Conservation (phyloP, 2,888 invertebrate species). For the Tinea pellionella region DNA sequence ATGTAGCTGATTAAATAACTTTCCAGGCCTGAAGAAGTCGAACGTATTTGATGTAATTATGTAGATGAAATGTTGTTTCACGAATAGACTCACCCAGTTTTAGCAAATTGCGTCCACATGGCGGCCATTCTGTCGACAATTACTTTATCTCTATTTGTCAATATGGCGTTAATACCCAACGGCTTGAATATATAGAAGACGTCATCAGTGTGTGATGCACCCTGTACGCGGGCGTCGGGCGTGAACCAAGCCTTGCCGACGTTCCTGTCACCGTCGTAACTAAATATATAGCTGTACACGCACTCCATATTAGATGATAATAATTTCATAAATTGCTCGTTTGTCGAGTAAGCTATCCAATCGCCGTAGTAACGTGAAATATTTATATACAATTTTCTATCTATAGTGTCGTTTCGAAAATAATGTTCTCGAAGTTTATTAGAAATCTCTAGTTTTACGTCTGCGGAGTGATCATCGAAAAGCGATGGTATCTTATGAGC, state of each 20-base stretch:
- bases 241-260: slow-evolving; percentile 38
- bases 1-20: too few species aligned
- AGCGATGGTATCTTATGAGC: slow-evolving; percentile 41
- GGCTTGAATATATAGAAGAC: slow-evolving; percentile 57
- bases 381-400: slow-evolving; percentile 25
- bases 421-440: slow-evolving; percentile 38
- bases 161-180: slow-evolving; percentile 29
- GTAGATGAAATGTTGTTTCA: too few species aligned
- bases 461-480: slow-evolving; percentile 42
- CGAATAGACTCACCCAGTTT: slow-evolving; percentile 34
- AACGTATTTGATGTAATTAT: too few species aligned
- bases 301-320: slow-evolving; percentile 36
- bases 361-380: slow-evolving; percentile 44
- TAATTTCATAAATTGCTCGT: slow-evolving; percentile 37
- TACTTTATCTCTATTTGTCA: slow-evolving; percentile 31
- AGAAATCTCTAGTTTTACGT: slow-evolving; percentile 33
- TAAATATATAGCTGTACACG: slow-evolving; percentile 47
- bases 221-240: slow-evolving; percentile 21
- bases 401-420: slow-evolving; percentile 32
- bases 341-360: slow-evolving; percentile 41
- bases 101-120: slow-evolving; percentile 55
- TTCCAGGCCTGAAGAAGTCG: too few species aligned
- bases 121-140: slow-evolving; percentile 42
- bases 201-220: slow-evolving; percentile 51
- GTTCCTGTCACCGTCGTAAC: slow-evolving; percentile 46